A percentile compares a stretch with the other conserved stretches of the same genome.
phyloP scores from a whole-genome alignment of 2,888 invertebrate genomes.

The Maniola hyperantus region DNA sequence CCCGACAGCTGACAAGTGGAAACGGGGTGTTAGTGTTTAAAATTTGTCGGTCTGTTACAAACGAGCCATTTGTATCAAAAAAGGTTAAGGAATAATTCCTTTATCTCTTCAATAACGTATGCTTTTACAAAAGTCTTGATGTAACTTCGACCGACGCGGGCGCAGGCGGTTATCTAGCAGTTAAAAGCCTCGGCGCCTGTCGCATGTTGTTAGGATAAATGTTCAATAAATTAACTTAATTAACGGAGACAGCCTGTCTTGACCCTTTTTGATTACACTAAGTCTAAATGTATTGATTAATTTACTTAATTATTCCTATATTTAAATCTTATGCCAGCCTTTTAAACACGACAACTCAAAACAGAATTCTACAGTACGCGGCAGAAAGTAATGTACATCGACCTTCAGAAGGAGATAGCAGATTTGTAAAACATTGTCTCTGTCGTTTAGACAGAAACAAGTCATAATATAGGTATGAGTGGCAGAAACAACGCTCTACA shows the following conservation, averaged over 20 bases:
- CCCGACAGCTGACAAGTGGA: no score
- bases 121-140: constrained; percentile 10
- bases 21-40: no score
- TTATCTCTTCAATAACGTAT: not conserved
- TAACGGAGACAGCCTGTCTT: constrained; percentile 1
- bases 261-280: not conserved
- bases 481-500: no score
- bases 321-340: no score
- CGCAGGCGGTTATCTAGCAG: constrained; percentile 11
- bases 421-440: no score
- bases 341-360: no score
- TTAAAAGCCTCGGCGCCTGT: constrained; percentile 18
- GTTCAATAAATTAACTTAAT: constrained; percentile 16
- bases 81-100: not conserved
- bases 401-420: no score
- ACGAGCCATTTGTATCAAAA: not conserved
- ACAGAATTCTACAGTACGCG: no score
- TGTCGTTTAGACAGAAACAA: no score
- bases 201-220: constrained; percentile 9
- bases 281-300: not conserved
- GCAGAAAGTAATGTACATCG: no score
- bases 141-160: not conserved
- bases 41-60: not conserved
- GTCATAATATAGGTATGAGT: no score
- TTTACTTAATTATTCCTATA: no score